These are phyloP conservation scores for Pseudoatta argentina DNA, from an alignment of 1,140 invertebrate species.

Conservation along the genomic window DNA sequence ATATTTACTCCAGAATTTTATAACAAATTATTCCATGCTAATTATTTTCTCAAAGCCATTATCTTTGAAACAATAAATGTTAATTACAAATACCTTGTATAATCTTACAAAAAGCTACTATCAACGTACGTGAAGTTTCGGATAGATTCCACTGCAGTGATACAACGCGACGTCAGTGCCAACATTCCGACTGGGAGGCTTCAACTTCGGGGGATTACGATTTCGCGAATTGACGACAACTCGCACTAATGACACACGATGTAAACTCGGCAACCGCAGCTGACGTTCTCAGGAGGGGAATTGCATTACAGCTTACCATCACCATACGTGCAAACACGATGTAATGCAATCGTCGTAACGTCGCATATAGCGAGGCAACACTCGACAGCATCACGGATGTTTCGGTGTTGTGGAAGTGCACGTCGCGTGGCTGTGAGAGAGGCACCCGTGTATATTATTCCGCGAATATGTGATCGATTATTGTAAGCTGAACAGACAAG, in stretches of 20 bases:
- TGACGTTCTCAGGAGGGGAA: slow-evolving; percentile 35
- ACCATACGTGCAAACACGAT: slow-evolving; percentile 9
- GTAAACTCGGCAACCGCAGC: slow-evolving; percentile 41
- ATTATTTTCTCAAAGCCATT: neutral
- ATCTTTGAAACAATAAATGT: neutral
- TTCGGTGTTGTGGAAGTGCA: neutral
- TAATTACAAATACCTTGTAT: neutral
- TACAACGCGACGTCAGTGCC: neutral
- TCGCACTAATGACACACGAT: slow-evolving; percentile 53
- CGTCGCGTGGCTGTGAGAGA: neutral
- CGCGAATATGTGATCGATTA: slow-evolving; percentile 41
- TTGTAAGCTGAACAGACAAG: slow-evolving; percentile 42
- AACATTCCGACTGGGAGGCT: neutral
- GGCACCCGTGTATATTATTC: slow-evolving; percentile 34
- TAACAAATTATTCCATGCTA: neutral
- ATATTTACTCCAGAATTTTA: neutral
- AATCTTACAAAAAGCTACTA: neutral
- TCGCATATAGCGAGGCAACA: neutral
- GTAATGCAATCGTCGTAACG: slow-evolving; percentile 49
- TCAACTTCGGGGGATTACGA: slow-evolving; percentile 28
- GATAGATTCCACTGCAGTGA: neutral
- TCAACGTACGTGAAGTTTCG: neutral
- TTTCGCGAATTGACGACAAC: slow-evolving; percentile 52
- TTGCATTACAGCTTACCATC: slow-evolving; percentile 40
- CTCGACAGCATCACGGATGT: neutral